Evolutionary conservation across 2,888 invertebrate genomes (phyloP).

Genomic region (Coronaproctus castanopsis): DNA sequence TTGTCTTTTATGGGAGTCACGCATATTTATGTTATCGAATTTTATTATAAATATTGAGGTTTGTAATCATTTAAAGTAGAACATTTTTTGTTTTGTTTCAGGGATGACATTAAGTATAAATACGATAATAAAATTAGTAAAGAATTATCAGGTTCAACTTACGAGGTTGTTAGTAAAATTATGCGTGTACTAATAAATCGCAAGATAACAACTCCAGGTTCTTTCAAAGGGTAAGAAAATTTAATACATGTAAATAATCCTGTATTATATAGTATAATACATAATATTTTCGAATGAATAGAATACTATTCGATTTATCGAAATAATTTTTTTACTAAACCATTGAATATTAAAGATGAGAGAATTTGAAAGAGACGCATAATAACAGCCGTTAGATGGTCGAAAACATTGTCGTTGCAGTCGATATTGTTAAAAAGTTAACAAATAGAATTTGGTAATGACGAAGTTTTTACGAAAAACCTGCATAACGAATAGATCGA

Average conservation of each 20-base stretch:
- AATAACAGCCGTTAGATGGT: too few species aligned
- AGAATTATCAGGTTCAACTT: constrained; percentile 78
- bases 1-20: too few species aligned
- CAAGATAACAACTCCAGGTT: constrained; percentile 84
- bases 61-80: too few species aligned
- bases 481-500: too few species aligned
- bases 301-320: neutral
- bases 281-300: neutral
- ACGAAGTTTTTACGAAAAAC: too few species aligned
- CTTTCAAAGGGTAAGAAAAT: constrained; percentile 71
- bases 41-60: too few species aligned
- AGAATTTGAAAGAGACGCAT: neutral
- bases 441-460: too few species aligned
- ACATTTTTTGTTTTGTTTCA: too few species aligned
- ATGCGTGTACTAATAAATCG: constrained; percentile 90
- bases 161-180: constrained; percentile 84
- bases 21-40: too few species aligned
- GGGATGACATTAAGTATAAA: constrained; percentile 75
- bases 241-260: constrained; percentile 1
- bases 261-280: neutral
- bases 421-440: too few species aligned
- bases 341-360: neutral
- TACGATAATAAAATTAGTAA: constrained; percentile 81
- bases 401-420: too few species aligned
- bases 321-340: neutral